phyloP scores from a whole-genome alignment of 2,888 invertebrate species.

The Scotopteryx bipunctaria region DNA sequence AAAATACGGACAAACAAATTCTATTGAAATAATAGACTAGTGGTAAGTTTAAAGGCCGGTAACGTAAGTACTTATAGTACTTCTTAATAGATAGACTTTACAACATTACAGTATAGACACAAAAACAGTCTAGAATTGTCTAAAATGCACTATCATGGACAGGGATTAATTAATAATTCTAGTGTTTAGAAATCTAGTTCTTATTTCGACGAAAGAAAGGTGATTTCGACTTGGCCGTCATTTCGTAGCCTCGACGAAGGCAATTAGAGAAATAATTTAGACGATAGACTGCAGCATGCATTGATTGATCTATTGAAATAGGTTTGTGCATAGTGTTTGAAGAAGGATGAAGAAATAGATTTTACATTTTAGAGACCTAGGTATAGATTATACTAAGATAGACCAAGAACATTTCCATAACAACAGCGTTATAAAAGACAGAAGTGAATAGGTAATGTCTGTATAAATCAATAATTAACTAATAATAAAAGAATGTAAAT shows the following conservation, averaged over 20 bases:
- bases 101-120: neutral
- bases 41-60: too few species aligned
- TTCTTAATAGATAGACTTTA: too few species aligned
- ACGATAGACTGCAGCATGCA: constrained; percentile 27
- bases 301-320: constrained; percentile 39
- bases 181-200: constrained; percentile 1
- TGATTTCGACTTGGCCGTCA: constrained; percentile 2
- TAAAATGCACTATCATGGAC: neutral
- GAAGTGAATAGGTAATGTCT: too few species aligned
- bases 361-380: neutral
- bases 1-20: too few species aligned
- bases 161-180: constrained; percentile 5
- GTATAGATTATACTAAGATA: too few species aligned
- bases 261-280: constrained; percentile 37
- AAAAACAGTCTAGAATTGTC: neutral
- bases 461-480: too few species aligned
- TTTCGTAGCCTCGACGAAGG: constrained; percentile 15
- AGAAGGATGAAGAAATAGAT: neutral
- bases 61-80: too few species aligned
- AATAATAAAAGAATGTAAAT: too few species aligned
- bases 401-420: too few species aligned
- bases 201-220: constrained; percentile 4
- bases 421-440: too few species aligned
- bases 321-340: constrained; percentile 12
- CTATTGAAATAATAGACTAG: too few species aligned